Conservation (phyloP, 1,140 invertebrate genomes). For the Atta colombica region DNA sequence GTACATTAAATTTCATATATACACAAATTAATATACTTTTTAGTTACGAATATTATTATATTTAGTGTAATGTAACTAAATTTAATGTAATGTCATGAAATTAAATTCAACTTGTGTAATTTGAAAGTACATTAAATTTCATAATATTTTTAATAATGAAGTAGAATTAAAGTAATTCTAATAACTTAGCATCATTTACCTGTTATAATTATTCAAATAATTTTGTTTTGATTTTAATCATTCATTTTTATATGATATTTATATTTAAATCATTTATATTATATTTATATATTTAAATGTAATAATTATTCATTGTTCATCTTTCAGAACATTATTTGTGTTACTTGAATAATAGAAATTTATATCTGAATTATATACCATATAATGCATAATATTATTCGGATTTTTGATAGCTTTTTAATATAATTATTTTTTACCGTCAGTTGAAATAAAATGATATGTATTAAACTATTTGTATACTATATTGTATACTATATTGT, state of each 20-base stretch:
- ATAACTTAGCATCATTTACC: not conserved
- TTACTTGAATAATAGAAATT: not conserved
- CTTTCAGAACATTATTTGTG: not conserved
- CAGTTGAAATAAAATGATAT: not conserved
- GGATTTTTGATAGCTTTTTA: not conserved
- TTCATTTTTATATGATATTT: too few relatives aligned
- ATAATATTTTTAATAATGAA: not conserved
- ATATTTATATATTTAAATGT: not conserved
- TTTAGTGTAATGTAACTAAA: too few relatives aligned
- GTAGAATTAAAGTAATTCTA: not conserved
- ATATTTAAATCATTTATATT: too few relatives aligned
- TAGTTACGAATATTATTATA: too few relatives aligned
- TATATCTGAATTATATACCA: not conserved
- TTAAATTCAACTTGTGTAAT: too few relatives aligned
- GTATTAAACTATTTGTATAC: not conserved
- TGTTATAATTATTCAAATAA: not conserved
- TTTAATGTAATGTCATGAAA: too few relatives aligned
- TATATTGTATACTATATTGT: not conserved
- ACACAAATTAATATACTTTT: too few relatives aligned
- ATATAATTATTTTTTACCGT: not conserved
- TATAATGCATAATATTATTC: not conserved
- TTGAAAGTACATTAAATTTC: too few relatives aligned
- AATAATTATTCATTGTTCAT: conserved; percentile 10
- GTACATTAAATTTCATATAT: too few relatives aligned
- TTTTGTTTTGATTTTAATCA: not conserved